Evolutionary conservation across 2,888 invertebrate species (phyloP), one percentile per base, ranked within the genome.

Genomic region (Agriopis leucophaearia): DNA sequence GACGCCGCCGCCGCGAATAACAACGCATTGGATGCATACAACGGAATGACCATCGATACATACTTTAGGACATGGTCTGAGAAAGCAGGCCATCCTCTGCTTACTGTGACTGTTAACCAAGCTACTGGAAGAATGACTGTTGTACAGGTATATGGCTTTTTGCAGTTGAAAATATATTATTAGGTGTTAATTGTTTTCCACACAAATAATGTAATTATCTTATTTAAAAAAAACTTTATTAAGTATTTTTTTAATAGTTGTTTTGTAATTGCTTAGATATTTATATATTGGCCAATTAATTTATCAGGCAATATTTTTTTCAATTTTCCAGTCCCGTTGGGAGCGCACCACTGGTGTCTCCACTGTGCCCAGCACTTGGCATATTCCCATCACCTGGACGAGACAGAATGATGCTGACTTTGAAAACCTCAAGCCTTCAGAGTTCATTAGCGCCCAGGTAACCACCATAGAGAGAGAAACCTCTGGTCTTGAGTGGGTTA

Each of bases 11-110:
- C 88, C 0, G 73, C 16, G 0, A 80, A 77, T 60, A 89, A 86
- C 15, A 67, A 73, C 6, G 88, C 94, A 0, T 72, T 94, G 7
- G 42, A 74, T 0, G 69, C 69, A 4, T 90, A 92, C 70, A 71
- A 76, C 1, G 84, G 88, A 62, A 73, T 94, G 58, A 84, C 88
- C 0, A 81, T 94, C 38, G 80, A 84, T 18, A 75, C 83, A 0
- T 95, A 96, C 77, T 95, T 96, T 84, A 90, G 85, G 64, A 88
- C 94, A 0, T 96, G 96, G 96, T 94, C 95, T 0, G 91, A 93
- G 52, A 94, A 95, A 74, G 87, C 94, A 63, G 96, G 96, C 1
- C 96, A 94, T 79, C 96, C 96, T 0, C 78, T 96, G 0, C 70
- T 96, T 13, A 93, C 83, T 0, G 95, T 96, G 0, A 76, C 63